Percentiles rank a stretch among this genome's conserved stretches.
phyloP scores from a whole-genome alignment of 2,113 vertebrate species.

The Aptenodytes patagonicus region DNA sequence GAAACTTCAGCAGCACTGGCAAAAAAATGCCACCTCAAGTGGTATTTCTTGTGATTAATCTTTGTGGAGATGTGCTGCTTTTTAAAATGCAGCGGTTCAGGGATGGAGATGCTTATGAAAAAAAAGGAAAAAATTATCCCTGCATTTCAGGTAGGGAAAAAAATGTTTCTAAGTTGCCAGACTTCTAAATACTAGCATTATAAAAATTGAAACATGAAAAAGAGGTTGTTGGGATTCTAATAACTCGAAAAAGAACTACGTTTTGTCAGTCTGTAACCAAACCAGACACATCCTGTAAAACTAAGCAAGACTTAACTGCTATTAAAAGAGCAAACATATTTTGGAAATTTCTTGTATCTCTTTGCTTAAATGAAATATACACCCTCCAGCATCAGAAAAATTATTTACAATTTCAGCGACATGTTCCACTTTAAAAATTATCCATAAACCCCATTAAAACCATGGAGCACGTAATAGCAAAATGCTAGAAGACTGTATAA shows the following conservation, averaged over 20 bases:
- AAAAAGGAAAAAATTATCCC: not conserved
- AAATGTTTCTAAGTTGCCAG: not conserved
- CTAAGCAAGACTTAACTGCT: not conserved
- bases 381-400: not conserved
- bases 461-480: not conserved
- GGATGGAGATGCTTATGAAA: not conserved
- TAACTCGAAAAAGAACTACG: not conserved
- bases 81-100: not conserved
- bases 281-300: not conserved
- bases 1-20: not conserved
- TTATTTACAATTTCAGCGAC: not conserved
- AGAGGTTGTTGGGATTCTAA: not conserved
- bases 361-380: not conserved
- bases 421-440: not conserved
- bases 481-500: not conserved
- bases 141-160: not conserved
- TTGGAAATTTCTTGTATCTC: not conserved
- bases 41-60: not conserved
- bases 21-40: not conserved
- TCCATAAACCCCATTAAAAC: not conserved
- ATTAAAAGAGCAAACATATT: not conserved
- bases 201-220: not conserved
- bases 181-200: not conserved
- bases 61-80: not conserved
- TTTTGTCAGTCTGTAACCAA: slow-evolving; percentile 2